Conservation (phyloP, 1,140 invertebrate species). For the Glossosoma conforme region DNA sequence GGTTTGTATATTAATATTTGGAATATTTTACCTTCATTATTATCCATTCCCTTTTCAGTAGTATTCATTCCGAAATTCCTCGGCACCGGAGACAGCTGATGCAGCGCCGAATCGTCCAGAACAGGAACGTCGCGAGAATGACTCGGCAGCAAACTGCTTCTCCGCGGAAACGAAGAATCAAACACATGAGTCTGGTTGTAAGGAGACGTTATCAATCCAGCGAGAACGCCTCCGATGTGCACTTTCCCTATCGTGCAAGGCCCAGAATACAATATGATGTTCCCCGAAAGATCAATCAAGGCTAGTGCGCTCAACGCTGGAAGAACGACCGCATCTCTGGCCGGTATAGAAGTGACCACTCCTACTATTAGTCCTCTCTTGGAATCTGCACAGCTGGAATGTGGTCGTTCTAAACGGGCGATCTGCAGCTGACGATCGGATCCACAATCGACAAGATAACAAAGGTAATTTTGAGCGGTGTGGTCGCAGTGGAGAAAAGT, state of each 20-base stretch:
- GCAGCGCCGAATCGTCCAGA: conserved; percentile 50
- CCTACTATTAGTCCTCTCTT: conserved; percentile 68
- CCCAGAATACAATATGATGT: conserved; percentile 83
- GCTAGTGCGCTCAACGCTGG: conserved; percentile 77
- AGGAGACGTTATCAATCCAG: conserved; percentile 55
- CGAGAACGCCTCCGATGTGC: conserved; percentile 68
- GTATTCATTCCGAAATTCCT: conserved; percentile 32
- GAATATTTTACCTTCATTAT: conserved; percentile 8
- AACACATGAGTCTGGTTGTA: conserved; percentile 53
- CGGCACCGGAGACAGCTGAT: conserved; percentile 53
- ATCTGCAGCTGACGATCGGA: conserved; percentile 62
- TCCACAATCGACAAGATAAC: conserved; percentile 65
- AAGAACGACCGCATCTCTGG: conserved; percentile 78
- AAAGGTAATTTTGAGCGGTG: conserved; percentile 77
- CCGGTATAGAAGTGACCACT: conserved; percentile 62
- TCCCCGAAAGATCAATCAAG: conserved; percentile 70
- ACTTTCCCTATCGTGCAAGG: conserved; percentile 75
- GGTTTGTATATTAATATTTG: neutral
- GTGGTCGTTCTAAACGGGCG: conserved; percentile 70
- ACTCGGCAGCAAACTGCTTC: conserved; percentile 59
- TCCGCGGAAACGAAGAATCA: conserved; percentile 57
- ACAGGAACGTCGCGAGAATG: conserved; percentile 46
- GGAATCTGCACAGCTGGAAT: conserved; percentile 46
- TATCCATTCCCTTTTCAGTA: conserved; percentile 1
- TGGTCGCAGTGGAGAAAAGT: conserved; percentile 79